phyloP scores from a whole-genome alignment of 1,140 invertebrate species.

The Rhizoglyphus robini region DNA sequence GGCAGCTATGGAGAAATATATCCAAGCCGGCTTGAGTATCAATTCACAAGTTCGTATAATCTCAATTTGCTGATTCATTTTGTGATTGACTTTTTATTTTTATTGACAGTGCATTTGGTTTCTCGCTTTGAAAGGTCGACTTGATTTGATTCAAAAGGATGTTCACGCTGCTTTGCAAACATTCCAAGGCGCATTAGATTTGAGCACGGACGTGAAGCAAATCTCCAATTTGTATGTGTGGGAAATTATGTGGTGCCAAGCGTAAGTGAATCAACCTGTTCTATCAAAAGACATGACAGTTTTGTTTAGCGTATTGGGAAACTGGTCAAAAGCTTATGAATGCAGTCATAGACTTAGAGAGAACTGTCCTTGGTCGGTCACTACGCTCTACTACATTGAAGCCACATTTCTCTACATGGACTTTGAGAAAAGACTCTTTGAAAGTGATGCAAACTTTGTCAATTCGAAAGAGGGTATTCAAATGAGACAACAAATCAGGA shows the following conservation, averaged over 20 bases:
- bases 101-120: constrained; percentile 5
- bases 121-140: constrained; percentile 1
- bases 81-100: background rate
- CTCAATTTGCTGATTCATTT: background rate
- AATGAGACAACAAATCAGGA: background rate
- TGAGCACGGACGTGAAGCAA: constrained; percentile 6
- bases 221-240: constrained; percentile 3
- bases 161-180: background rate
- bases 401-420: constrained; percentile 9
- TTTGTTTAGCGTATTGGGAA: background rate
- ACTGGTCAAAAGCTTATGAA: constrained; percentile 2
- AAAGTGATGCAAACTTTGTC: background rate
- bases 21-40: background rate
- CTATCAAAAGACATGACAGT: background rate
- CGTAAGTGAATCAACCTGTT: background rate
- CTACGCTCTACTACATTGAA: constrained; percentile 9
- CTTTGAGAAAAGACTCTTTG: background rate
- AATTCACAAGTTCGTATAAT: background rate
- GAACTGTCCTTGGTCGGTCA: constrained; percentile 13
- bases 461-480: background rate
- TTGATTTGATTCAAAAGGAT: background rate
- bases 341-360: background rate
- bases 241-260: constrained; percentile 14
- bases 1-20: background rate
- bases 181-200: background rate